Evolutionary conservation across 2,113 vertebrate genomes (phyloP).

Genomic region (Nothobranchius furzeri): DNA sequence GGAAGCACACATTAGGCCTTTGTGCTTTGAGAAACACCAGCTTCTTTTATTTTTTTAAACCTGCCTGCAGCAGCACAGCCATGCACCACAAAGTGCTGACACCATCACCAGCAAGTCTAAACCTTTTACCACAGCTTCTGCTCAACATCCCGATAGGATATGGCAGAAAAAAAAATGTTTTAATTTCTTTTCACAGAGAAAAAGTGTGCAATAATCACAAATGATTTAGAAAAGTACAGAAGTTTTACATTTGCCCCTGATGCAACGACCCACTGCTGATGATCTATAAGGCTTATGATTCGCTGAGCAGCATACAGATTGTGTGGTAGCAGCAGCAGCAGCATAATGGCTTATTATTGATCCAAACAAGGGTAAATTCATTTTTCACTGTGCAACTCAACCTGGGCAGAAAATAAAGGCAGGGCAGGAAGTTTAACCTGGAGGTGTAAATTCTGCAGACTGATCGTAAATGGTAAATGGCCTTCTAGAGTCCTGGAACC

Average conservation of each 20-base stretch:
- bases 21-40: conserved; percentile 70
- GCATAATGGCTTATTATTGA: conserved; percentile 60
- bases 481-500: too few relatives aligned
- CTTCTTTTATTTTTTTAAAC: conserved; percentile 57
- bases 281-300: conserved; percentile 48
- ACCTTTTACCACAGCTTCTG: conserved; percentile 57
- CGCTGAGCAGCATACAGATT: conserved; percentile 56
- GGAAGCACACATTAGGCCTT: conserved; percentile 67
- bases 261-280: conserved; percentile 29
- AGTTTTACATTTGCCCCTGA: not conserved
- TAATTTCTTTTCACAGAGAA: conserved; percentile 22
- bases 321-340: conserved; percentile 37
- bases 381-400: conserved; percentile 41
- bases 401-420: conserved; percentile 10
- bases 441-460: conserved; percentile 1
- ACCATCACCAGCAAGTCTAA: conserved; percentile 68
- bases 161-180: conserved; percentile 9
- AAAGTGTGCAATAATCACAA: conserved; percentile 1
- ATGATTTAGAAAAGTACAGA: not conserved
- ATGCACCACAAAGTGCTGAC: conserved; percentile 75
- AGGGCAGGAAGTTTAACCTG: conserved; percentile 13
- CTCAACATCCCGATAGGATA: conserved; percentile 37
- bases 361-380: conserved; percentile 51
- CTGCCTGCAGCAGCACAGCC: conserved; percentile 68
- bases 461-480: too few relatives aligned